Evolutionary conservation across 2,888 invertebrate genomes (phyloP), one percentile per base, ranked within the genome.

Genomic region (Pollenia griseotomentosa): DNA sequence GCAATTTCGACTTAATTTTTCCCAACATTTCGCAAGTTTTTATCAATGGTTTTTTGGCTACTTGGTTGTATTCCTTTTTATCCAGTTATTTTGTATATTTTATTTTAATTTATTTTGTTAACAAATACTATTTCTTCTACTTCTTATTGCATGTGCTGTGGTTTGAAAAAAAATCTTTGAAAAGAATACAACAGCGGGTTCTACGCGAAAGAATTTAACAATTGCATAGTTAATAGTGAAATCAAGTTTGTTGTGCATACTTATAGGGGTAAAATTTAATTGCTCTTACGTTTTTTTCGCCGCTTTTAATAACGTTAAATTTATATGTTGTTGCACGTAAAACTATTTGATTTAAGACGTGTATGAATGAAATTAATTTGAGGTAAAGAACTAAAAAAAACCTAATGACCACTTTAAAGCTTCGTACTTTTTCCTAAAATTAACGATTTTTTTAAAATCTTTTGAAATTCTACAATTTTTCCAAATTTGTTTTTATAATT

Each of bases 1-100:
- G 59, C 73, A 81, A 57, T 74, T 79, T 79, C 48, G 66, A 78
- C n/a, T 57, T 46, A 55, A 70, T 33, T 70, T 55, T 70, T 70
- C 33, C 40, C 53, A 46, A 12, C 70, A 42, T 55, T 55, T 42
- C 8, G 42, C 8, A 16, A 11, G 46, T 12, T 46, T 46, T 46
- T 55, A 2, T 70, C 14, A 11, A 16, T 44, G 12, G 19, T 12
- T 46, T 63, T 63, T 63, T 61, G 40, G n/a, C 14, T 61, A 14
- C 14, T 61, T 61, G n/a, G 40, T n/a, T 42, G 9, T 53, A 53
- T 53, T 11, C 5, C 12, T 10, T 51, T 51, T 16, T 11, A 55
- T 33, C 33, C 33, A 19, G 2, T 23, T 23, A 23, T 23, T 23
- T 23, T 23, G 23, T 23, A 23, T 23, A 23, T 23, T 23, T 23